Evolutionary conservation across 2,888 invertebrate genomes (phyloP).

Genomic region (Melanotus villosus): DNA sequence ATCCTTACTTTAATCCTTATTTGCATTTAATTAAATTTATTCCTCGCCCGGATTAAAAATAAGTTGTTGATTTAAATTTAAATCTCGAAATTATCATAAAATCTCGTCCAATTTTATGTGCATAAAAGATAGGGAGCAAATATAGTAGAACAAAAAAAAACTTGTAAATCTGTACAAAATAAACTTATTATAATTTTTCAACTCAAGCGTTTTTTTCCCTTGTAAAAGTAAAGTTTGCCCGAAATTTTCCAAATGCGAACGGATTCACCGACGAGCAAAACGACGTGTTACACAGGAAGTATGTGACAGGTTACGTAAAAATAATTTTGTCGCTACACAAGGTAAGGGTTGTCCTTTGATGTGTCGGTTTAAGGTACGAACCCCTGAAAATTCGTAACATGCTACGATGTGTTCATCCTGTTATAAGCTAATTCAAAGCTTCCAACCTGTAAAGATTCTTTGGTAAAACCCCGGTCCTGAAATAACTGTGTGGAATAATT

Average conservation of each 20-base stretch:
- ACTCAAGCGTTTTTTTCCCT: not conserved
- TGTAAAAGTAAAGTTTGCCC: too few species aligned
- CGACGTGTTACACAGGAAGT: not conserved
- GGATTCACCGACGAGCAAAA: not conserved
- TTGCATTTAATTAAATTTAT: too few species aligned
- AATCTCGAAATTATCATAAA: too few species aligned
- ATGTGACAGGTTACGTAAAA: not conserved
- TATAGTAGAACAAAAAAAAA: not conserved
- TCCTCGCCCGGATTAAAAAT: too few species aligned
- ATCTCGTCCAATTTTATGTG: too few species aligned
- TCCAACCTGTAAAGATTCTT: not conserved
- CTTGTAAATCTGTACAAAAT: constrained; percentile 1
- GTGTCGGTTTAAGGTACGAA: constrained; percentile 3
- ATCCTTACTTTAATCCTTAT: not conserved
- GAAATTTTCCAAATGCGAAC: not conserved
- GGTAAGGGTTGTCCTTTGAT: constrained; percentile 23
- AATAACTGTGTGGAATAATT: too few species aligned
- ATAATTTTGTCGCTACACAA: not conserved
- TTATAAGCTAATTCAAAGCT: constrained; percentile 1
- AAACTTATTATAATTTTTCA: constrained; percentile 4
- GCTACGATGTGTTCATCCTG: constrained; percentile 14
- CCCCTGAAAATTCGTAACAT: not conserved
- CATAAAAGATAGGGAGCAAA: constrained; percentile 3
- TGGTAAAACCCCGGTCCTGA: too few species aligned
- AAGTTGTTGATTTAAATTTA: too few species aligned